These are phyloP conservation scores for Arrhamphus sclerolepis DNA, from an alignment of 2,797 vertebrate genomes.

Conservation along the genomic window DNA sequence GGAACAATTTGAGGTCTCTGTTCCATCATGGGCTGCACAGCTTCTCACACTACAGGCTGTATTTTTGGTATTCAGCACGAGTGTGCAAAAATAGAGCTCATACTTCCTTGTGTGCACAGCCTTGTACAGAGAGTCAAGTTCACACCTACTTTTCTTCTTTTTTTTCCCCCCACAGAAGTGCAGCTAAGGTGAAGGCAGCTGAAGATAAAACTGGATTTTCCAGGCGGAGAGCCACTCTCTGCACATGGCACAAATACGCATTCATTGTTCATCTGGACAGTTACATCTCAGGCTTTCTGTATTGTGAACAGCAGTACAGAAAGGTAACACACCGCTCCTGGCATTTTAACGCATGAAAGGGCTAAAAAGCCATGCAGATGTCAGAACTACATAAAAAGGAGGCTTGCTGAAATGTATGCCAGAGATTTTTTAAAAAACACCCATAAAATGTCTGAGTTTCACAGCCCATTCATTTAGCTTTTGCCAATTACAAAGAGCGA, in stretches of 20 bases:
- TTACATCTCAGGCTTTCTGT: constrained; percentile 26
- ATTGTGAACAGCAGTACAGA: constrained; percentile 24
- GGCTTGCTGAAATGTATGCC: not conserved
- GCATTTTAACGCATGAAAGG: constrained; percentile 39
- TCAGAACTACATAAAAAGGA: constrained; percentile 16
- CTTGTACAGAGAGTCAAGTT: constrained; percentile 45
- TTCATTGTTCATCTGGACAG: constrained; percentile 49
- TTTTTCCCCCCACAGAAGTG: constrained; percentile 1
- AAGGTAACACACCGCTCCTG: constrained; percentile 23
- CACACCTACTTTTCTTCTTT: constrained; percentile 21
- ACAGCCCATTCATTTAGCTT: not conserved
- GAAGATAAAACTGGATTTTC: constrained; percentile 46
- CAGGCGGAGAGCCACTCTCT: constrained; percentile 26
- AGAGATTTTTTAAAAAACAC: not conserved
- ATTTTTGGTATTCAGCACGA: constrained; percentile 22
- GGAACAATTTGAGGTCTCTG: constrained; percentile 18
- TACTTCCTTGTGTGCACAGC: constrained; percentile 41
- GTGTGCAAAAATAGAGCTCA: constrained; percentile 52
- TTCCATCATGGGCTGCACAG: constrained; percentile 16
- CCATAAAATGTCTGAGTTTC: not conserved
- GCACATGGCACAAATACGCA: constrained; percentile 23
- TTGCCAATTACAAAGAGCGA: not conserved
- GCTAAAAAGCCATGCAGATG: constrained; percentile 7
- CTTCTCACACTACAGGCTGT: constrained; percentile 25
- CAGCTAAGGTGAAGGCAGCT: constrained; percentile 17